phyloP scores from a whole-genome alignment of 2,888 invertebrate genomes.

The Ectobius pallidus region DNA sequence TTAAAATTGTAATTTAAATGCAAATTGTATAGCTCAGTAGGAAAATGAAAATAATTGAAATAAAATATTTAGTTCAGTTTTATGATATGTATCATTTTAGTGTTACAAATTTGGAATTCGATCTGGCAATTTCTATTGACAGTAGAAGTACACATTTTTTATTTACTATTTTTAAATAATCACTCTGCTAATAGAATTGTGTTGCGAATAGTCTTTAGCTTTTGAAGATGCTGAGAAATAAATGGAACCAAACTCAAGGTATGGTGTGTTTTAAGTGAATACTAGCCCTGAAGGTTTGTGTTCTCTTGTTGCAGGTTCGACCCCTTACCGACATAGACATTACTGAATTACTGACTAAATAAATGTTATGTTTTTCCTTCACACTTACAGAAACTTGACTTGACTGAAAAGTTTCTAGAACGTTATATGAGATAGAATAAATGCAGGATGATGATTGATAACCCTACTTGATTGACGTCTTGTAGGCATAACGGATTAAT shows the following conservation, averaged over 20 bases:
- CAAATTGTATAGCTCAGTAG: too few relatives aligned
- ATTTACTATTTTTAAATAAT: too few relatives aligned
- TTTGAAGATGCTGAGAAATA: too few relatives aligned
- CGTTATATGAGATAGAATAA: not conserved
- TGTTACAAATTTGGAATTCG: too few relatives aligned
- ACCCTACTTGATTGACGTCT: not conserved
- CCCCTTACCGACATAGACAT: conserved; percentile 60
- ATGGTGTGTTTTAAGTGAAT: conserved; percentile 22
- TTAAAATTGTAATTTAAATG: too few relatives aligned
- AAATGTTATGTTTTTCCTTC: conserved; percentile 13
- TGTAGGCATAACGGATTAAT: not conserved
- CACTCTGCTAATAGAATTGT: too few relatives aligned
- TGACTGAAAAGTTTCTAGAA: conserved; percentile 14
- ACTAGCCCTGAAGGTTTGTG: conserved; percentile 47
- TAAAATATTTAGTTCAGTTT: too few relatives aligned
- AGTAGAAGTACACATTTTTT: too few relatives aligned
- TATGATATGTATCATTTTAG: too few relatives aligned
- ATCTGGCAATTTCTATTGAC: too few relatives aligned
- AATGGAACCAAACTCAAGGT: not conserved
- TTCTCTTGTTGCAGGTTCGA: conserved; percentile 58
- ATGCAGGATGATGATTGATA: not conserved
- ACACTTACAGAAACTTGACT: conserved; percentile 29
- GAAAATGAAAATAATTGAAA: too few relatives aligned
- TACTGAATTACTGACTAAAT: conserved; percentile 52
- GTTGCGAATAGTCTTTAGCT: too few relatives aligned